Evolutionary conservation across 2,888 invertebrate species (phyloP), one percentile per base, ranked within the genome.

Genomic region (Leptothorax acervorum): DNA sequence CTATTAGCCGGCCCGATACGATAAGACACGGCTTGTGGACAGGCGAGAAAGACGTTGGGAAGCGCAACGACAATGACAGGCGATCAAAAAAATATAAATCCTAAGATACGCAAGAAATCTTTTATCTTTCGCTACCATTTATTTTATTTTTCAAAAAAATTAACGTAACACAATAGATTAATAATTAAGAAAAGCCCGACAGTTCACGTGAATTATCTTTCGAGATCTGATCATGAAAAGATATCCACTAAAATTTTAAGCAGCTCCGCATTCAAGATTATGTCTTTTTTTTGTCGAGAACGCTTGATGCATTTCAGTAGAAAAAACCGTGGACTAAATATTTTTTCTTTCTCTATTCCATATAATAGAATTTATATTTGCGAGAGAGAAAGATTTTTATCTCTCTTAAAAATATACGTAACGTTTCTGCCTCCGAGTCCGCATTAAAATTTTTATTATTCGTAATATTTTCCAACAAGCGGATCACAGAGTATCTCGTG

Each of bases 1-100:
- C 73, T 65, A 82, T 84, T 62, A 75, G 79, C 65, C 73, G n/a
- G 18, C 5, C 63, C 35, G 57, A 48, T 73, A n/a, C 79, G 73
- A 79, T 71, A 71, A 81, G 82, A 51, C 35, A 51, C 70, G 82
- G 63, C 4, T 74, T 65, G 84, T 31, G 48, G 55, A 57, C 79
- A 78, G 81, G 12, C 66, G 39, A 42, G n/a, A 15, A 42, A 60
- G 23, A 53, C 6, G 55, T 31, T 42, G 23, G 45, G 60, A 57
- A 57, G 23, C 15, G 48, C 23, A 31, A 48, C 12, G 42, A 60
- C 23, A 60, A 28, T 8, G 42, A 55, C 3, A 23, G 5, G 5
- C 65, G n/a, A 51, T 48, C 0, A 31, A 60, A 57, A 74, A 62
- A n/a, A 48, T 3, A 18, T 28, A 11, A 51, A n/a, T 76, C 28